phyloP scores from a whole-genome alignment of 2,888 invertebrate species.

The Strigamia maritima region DNA sequence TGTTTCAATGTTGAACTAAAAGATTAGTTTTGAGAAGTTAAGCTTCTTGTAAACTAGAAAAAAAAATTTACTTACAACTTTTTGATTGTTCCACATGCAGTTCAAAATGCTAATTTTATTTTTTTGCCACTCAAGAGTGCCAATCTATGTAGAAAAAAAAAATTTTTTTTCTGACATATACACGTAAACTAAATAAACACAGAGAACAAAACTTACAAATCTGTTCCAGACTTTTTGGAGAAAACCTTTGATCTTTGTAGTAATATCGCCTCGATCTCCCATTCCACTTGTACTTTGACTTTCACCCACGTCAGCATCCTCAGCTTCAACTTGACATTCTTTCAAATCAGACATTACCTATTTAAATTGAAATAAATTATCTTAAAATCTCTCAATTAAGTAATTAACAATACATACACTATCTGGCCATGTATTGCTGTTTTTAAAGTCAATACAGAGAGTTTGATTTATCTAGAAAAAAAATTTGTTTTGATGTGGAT shows the following conservation, averaged over 20 bases:
- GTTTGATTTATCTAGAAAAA: neutral
- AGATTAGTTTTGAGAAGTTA: neutral
- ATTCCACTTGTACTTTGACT: neutral
- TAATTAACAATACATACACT: neutral
- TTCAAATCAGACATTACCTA: neutral
- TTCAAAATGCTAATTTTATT: neutral
- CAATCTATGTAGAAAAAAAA: neutral
- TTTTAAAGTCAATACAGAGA: neutral
- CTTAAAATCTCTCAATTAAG: neutral
- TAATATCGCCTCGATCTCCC: neutral
- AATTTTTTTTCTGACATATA: too few relatives aligned
- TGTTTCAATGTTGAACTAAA: neutral
- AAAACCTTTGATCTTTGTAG: neutral
- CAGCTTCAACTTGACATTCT: neutral
- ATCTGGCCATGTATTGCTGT: neutral
- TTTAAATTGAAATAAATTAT: neutral
- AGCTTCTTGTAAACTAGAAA: neutral
- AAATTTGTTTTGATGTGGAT: neutral
- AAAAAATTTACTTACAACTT: neutral
- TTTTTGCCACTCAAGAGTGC: neutral
- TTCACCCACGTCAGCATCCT: neutral
- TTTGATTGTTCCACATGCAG: constrained; percentile 6
- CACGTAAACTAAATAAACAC: neutral
- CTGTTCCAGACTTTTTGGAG: neutral
- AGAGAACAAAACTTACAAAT: neutral